Base-by-base conservation (phyloP, 2,797 vertebrate genomes). In the Smutsia temminckii region DNA sequence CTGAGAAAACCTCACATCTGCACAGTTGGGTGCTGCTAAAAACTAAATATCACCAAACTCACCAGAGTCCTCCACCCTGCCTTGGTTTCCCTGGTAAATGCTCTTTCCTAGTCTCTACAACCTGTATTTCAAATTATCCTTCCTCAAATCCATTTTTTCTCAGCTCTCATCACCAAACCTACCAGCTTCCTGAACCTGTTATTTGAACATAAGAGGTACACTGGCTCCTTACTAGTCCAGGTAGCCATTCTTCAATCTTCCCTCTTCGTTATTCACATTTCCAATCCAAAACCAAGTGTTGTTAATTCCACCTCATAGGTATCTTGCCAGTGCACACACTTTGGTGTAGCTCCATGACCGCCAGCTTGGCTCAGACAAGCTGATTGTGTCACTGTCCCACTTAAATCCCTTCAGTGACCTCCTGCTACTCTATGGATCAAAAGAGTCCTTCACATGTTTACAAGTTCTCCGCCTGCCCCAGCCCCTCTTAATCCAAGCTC, bases 361-460 rank as follows among this genome's bases (percentile, higher is more conserved):
- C 59, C 51, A 46, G 27, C 29, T 32, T 55, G 68, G 57, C 59
- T 72, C 49, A 84, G 9, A 49, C 21, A 86, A 87, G 74, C 49
- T 51, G 11, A 32, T 49, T 37, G 40, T 93, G 53, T 84, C 77
- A 51, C 37, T 46, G 57, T 63, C 32, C 53, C 42, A 5, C 27
- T 90, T 89, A 84, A 85, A 42, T 23, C 34, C 11, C 57, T 42
- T 61, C 53, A 61, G 8, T 57, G 90, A 79, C 74, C 79, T 93
- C 51, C 84, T 59, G 27, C 66, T 40, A 34, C 37, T 59, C 16
- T 74, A 32, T 9, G 59, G n/a, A 85, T 86, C n/a, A 83, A 89
- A n/a, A 72, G 91, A 89, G 84, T 51, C 61, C 17, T 93, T 91
- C 80, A 46, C 37, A 17, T n/a, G 16, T 77, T 94, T 85, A 18